Conservation (phyloP, 2,888 invertebrate species). For the Pristionchus mayeri region DNA sequence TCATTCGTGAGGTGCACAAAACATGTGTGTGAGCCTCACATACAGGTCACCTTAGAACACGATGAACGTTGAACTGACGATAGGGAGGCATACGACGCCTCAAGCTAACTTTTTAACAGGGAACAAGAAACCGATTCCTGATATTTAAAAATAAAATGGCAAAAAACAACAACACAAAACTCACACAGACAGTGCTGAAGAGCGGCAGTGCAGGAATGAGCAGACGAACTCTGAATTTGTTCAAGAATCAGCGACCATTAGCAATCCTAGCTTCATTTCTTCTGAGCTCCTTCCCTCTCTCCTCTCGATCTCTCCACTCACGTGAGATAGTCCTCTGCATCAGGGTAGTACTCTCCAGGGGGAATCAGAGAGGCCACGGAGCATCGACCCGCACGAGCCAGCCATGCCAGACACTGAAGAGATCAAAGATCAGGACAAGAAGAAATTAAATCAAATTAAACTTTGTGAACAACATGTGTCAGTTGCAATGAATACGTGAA, state of each 20-base stretch:
- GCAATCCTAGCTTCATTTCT: not conserved
- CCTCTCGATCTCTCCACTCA: not conserved
- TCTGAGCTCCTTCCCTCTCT: not conserved
- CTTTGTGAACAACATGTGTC: too few relatives aligned
- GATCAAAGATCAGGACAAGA: not conserved
- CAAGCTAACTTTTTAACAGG: too few relatives aligned
- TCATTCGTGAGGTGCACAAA: too few relatives aligned
- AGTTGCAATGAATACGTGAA: not conserved
- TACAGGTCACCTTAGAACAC: too few relatives aligned
- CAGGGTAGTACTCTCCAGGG: slow-evolving; percentile 23
- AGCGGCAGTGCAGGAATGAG: not conserved
- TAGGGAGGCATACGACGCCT: too few relatives aligned
- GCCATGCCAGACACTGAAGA: slow-evolving; percentile 46
- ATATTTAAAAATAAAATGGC: not conserved
- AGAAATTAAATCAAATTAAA: too few relatives aligned
- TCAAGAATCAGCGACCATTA: not conserved
- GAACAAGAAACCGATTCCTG: too few relatives aligned
- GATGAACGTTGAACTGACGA: too few relatives aligned
- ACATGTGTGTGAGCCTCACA: too few relatives aligned
- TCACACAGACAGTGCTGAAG: not conserved
- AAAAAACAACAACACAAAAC: not conserved
- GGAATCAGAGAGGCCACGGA: slow-evolving; percentile 12
- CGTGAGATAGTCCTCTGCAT: slow-evolving; percentile 35
- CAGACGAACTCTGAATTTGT: not conserved
- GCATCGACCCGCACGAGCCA: slow-evolving; percentile 24